Conservation (phyloP, 2,113 vertebrate genomes). For the Tupaia tana region DNA sequence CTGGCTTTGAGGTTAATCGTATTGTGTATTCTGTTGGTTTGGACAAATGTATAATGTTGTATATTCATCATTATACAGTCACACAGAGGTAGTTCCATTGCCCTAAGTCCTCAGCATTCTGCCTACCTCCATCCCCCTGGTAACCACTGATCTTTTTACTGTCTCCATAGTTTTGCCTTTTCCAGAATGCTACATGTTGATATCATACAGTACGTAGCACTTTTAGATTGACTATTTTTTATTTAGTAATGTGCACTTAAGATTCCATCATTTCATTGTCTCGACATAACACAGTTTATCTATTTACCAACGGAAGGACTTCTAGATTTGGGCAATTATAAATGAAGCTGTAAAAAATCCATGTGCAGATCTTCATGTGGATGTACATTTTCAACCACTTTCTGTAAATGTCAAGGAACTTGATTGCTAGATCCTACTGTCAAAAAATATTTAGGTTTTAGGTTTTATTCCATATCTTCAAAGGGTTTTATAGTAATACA, state of each 20-base stretch:
- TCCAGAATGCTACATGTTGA: neutral
- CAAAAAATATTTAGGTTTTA: neutral
- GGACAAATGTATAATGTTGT: too few species aligned
- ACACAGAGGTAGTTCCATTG: neutral
- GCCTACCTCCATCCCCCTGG: fast-evolving
- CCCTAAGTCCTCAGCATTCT: neutral
- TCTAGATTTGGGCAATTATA: neutral
- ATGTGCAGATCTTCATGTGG: neutral
- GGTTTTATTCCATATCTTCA: neutral
- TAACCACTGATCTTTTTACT: neutral
- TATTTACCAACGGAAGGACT: neutral
- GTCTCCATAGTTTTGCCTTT: too few species aligned
- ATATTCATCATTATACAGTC: neutral
- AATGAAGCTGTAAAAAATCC: neutral
- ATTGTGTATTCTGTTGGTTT: neutral
- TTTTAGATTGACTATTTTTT: neutral
- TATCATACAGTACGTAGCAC: neutral
- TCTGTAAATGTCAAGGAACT: neutral
- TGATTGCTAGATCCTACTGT: neutral
- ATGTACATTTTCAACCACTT: neutral
- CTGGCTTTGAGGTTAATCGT: too few species aligned
- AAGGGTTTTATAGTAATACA: neutral
- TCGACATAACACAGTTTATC: neutral
- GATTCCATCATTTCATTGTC: neutral
- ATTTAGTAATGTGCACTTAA: neutral